Conservation (phyloP, 2,888 invertebrate genomes). For the Melanophora roralis region DNA sequence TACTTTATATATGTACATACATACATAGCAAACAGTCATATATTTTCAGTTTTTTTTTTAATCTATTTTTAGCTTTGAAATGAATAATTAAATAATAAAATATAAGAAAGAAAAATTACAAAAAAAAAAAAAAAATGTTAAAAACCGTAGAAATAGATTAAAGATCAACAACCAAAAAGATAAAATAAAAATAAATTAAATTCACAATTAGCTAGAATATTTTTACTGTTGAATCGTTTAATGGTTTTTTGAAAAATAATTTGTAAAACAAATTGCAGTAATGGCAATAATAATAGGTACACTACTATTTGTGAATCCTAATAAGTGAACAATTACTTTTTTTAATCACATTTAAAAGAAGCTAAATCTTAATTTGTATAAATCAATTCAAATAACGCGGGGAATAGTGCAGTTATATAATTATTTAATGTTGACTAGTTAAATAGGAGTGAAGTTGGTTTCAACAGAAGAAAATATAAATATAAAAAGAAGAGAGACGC, state of each 20-base stretch:
- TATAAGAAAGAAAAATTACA: not conserved
- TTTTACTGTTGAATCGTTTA: constrained; percentile 21
- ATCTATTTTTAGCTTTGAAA: constrained; percentile 44
- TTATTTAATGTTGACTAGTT: too few species aligned
- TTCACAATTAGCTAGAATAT: constrained; percentile 46
- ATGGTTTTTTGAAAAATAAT: not conserved
- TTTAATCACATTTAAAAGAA: too few species aligned
- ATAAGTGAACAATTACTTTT: too few species aligned
- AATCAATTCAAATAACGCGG: too few species aligned
- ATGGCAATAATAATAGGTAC: not conserved
- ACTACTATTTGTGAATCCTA: not conserved
- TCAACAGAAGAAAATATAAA: too few species aligned
- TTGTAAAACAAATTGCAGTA: not conserved
- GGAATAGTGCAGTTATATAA: too few species aligned
- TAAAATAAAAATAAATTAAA: constrained; percentile 36
- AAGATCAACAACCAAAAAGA: constrained; percentile 11
- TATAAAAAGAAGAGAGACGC: too few species aligned
- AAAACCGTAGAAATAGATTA: constrained; percentile 24
- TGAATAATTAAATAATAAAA: not conserved
- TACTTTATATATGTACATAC: constrained; percentile 25
- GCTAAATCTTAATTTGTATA: too few species aligned
- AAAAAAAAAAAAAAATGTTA: constrained; percentile 17
- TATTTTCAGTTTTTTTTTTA: not conserved
- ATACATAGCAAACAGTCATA: not conserved
- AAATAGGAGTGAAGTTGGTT: too few species aligned